Conservation (phyloP, 2,888 invertebrate species). For the Keiferia lycopersicella region DNA sequence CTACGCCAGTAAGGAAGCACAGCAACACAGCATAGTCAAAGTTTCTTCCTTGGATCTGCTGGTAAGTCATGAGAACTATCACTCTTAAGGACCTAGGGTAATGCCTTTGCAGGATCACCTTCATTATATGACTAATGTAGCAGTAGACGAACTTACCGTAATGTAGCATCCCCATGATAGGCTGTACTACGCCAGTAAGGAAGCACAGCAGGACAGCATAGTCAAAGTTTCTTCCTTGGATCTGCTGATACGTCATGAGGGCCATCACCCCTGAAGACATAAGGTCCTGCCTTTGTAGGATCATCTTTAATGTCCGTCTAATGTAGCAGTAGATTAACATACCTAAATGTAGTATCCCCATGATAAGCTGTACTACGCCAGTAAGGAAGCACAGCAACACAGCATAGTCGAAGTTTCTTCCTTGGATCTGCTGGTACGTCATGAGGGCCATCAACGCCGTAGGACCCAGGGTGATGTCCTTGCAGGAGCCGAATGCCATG, state of each 20-base stretch:
- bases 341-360: constrained; percentile 93
- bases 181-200: constrained; percentile 77
- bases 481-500: constrained; percentile 93
- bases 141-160: no score
- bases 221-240: constrained; percentile 81
- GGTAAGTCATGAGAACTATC: constrained; percentile 85
- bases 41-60: constrained; percentile 82
- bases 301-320: no score
- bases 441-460: constrained; percentile 97
- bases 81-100: constrained; percentile 88
- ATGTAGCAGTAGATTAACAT: no score
- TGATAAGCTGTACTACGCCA: constrained; percentile 89
- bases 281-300: constrained; percentile 88
- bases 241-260: constrained; percentile 90
- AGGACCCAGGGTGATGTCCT: constrained; percentile 93
- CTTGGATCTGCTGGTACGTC: constrained; percentile 89
- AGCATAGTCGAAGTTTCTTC: constrained; percentile 88
- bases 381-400: constrained; percentile 91
- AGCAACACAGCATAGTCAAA: constrained; percentile 90
- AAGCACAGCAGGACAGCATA: constrained; percentile 93
- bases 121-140: no score
- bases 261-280: constrained; percentile 90
- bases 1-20: constrained; percentile 85
- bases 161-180: no score
- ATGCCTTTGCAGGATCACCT: constrained; percentile 93